Evolutionary conservation across 2,888 invertebrate species (phyloP).

Genomic region (Hymenopus coronatus): DNA sequence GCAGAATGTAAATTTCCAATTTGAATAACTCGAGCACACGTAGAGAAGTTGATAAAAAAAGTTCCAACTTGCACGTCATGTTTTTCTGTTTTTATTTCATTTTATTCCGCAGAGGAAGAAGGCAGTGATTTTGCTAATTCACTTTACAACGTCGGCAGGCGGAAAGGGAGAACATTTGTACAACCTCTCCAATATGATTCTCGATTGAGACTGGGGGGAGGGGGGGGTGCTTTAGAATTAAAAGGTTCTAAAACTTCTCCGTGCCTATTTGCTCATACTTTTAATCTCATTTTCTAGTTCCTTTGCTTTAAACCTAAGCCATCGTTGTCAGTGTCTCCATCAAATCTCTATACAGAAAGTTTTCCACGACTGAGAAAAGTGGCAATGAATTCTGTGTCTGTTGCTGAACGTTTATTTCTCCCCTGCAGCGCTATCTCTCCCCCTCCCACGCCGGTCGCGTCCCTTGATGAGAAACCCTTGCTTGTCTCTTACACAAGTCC

Average conservation of each 20-base stretch:
- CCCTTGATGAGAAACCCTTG: background rate
- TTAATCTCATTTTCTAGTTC: conserved; percentile 16
- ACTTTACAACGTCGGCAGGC: background rate
- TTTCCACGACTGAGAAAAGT: background rate
- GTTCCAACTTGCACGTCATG: background rate
- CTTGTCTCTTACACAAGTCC: background rate
- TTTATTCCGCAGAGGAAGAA: background rate
- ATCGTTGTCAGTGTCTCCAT: background rate
- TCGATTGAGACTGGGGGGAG: background rate
- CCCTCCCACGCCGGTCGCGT: no score
- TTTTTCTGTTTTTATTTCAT: background rate
- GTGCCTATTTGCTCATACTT: conserved; percentile 8
- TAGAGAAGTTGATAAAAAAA: background rate
- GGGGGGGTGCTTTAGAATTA: background rate
- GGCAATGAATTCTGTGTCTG: background rate
- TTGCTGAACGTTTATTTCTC: background rate
- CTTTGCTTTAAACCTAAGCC: background rate
- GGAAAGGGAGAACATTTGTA: background rate
- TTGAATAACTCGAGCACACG: background rate
- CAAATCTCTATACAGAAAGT: conserved; percentile 6
- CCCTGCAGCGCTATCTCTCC: background rate
- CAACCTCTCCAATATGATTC: background rate
- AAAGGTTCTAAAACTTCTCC: background rate
- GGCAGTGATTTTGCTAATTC: conserved; percentile 10
- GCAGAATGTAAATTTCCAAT: background rate